Conservation (phyloP, 1,140 invertebrate genomes). For the Drosophila prosaltans region DNA sequence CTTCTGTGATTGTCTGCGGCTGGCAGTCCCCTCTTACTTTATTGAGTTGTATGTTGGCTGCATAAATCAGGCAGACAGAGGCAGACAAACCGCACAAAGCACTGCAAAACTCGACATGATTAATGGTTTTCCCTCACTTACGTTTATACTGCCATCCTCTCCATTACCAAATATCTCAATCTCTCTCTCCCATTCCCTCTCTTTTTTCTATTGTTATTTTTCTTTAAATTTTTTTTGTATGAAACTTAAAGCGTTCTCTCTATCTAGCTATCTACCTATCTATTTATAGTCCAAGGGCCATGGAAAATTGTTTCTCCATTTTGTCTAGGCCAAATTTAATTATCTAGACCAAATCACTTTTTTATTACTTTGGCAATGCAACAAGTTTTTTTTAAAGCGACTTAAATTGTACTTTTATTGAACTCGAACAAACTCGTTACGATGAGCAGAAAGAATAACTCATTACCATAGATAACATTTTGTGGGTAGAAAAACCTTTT, state of each 20-base stretch:
- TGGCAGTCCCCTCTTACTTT: slow-evolving; percentile 50
- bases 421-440: slow-evolving; percentile 6
- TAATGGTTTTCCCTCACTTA: slow-evolving; percentile 23
- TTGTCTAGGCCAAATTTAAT: slow-evolving; percentile 1
- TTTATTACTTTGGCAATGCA: slow-evolving; percentile 47
- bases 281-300: not conserved
- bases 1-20: slow-evolving; percentile 33
- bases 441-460: not conserved
- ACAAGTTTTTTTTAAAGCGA: slow-evolving; percentile 54
- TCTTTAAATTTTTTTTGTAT: not conserved
- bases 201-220: too few species aligned
- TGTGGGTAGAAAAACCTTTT: slow-evolving; percentile 13
- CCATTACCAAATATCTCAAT: not conserved
- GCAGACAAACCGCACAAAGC: slow-evolving; percentile 37
- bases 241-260: not conserved
- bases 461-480: slow-evolving; percentile 43
- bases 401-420: slow-evolving; percentile 40
- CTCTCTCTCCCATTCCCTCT: not conserved
- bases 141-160: slow-evolving; percentile 11
- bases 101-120: slow-evolving; percentile 35
- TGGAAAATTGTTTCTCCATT: slow-evolving; percentile 1
- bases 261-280: too few species aligned
- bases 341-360: slow-evolving; percentile 36
- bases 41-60: slow-evolving; percentile 59
- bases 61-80: slow-evolving; percentile 63